A percentile compares a stretch with the other conserved stretches of the same genome.
Conservation (phyloP, 2,113 vertebrate genomes). For the Aptenodytes forsteri region DNA sequence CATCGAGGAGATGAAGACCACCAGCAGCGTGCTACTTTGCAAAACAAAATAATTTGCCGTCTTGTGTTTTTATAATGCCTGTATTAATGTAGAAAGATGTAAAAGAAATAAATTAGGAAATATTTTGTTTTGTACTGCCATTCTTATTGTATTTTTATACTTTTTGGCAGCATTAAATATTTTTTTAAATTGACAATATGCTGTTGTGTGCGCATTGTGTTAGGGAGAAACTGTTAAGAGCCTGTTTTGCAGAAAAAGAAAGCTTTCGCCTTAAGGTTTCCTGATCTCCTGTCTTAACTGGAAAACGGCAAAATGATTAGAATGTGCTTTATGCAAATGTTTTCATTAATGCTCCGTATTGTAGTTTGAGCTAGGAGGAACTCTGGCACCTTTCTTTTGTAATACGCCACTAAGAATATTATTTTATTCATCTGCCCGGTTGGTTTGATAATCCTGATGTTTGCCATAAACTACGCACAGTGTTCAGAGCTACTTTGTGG, state of each 20-base stretch:
- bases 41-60: constrained; percentile 69
- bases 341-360: background rate
- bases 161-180: constrained; percentile 88
- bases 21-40: constrained; percentile 80
- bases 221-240: constrained; percentile 20
- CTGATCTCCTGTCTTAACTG: background rate
- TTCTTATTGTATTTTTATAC: constrained; percentile 85
- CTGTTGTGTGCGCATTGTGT: constrained; percentile 71
- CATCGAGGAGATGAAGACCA: constrained; percentile 79
- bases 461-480: background rate
- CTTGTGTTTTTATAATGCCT: constrained; percentile 75
- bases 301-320: background rate
- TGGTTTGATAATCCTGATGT: background rate
- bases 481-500: background rate
- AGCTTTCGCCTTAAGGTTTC: background rate
- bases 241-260: background rate
- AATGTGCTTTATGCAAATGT: background rate
- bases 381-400: background rate
- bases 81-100: constrained; percentile 80
- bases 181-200: constrained; percentile 76
- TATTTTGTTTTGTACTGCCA: constrained; percentile 84
- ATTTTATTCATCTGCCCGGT: background rate
- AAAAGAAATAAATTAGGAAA: constrained; percentile 78
- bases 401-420: background rate
- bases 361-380: background rate